Conservation (phyloP, 23 tunicate genomes). For the Phallusia fumigata region DNA sequence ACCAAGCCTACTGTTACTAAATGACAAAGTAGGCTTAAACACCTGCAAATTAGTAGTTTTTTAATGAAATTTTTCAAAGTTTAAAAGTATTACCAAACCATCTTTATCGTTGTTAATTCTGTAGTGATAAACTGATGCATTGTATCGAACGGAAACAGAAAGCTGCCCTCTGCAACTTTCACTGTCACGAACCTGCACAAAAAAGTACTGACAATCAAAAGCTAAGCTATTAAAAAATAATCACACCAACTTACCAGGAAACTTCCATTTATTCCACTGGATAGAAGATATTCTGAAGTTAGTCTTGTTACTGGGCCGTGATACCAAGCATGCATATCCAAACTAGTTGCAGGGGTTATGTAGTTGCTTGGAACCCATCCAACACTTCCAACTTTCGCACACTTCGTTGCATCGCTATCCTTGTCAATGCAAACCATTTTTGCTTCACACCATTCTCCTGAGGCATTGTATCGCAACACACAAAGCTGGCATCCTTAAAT, state of each 20-base stretch:
- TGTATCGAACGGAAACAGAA: slow-evolving; percentile 81
- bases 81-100: slow-evolving; percentile 26
- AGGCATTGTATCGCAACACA: slow-evolving; percentile 64
- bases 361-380: slow-evolving; percentile 97
- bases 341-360: slow-evolving; percentile 71
- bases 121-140: slow-evolving; percentile 88
- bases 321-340: slow-evolving; percentile 81
- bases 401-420: slow-evolving; percentile 16
- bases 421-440: slow-evolving; percentile 32
- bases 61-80: background rate
- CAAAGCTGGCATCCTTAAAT: slow-evolving; percentile 72
- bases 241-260: slow-evolving; percentile 48
- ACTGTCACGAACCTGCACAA: slow-evolving; percentile 77
- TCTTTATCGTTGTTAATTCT: slow-evolving; percentile 52
- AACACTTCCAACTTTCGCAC: slow-evolving; percentile 30
- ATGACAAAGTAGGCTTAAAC: too few relatives aligned
- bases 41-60: too few relatives aligned
- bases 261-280: slow-evolving; percentile 96
- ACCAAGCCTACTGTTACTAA: too few relatives aligned
- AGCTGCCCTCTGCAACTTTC: slow-evolving; percentile 91
- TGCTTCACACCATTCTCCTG: slow-evolving; percentile 97
- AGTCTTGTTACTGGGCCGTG: slow-evolving; percentile 83
- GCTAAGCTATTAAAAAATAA: too few relatives aligned
- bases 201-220: too few relatives aligned
- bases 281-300: slow-evolving; percentile 73